phyloP scores from a whole-genome alignment of 2,797 vertebrate species.

The Psittacula echo region DNA sequence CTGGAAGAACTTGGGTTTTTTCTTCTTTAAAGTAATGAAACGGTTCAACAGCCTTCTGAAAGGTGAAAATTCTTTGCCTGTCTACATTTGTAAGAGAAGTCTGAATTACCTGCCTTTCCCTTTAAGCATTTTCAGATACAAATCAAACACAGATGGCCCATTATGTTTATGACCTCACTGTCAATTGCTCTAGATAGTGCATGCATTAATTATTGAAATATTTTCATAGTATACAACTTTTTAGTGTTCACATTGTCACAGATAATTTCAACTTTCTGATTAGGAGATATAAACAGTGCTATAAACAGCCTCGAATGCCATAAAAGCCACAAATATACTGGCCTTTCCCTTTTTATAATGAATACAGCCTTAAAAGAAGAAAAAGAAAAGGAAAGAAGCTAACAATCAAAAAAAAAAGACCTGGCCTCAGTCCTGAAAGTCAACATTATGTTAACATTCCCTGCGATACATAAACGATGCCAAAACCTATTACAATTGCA shows the following conservation, averaged over 20 bases:
- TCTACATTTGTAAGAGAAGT: slow-evolving; percentile 62
- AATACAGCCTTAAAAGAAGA: neutral
- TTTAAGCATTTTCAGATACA: slow-evolving; percentile 79
- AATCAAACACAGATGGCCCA: slow-evolving; percentile 82
- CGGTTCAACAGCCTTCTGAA: slow-evolving; percentile 44
- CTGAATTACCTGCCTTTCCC: slow-evolving; percentile 78
- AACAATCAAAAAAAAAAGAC: neutral
- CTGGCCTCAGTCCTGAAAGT: slow-evolving; percentile 57
- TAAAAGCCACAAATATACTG: slow-evolving; percentile 63
- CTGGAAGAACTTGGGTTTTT: neutral
- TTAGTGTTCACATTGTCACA: slow-evolving; percentile 71
- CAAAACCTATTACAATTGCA: slow-evolving; percentile 73
- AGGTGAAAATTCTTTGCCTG: slow-evolving; percentile 63
- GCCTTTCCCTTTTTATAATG: slow-evolving; percentile 6
- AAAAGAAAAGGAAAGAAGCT: neutral
- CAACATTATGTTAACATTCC: slow-evolving; percentile 64
- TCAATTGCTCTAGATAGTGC: slow-evolving; percentile 80
- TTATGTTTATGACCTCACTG: slow-evolving; percentile 79
- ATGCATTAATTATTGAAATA: slow-evolving; percentile 82
- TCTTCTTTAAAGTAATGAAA: slow-evolving; percentile 30
- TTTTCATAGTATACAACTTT: slow-evolving; percentile 79
- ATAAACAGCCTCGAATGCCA: slow-evolving; percentile 40
- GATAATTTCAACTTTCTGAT: slow-evolving; percentile 79
- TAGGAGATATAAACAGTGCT: slow-evolving; percentile 65
- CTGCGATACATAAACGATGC: slow-evolving; percentile 66